phyloP scores from a whole-genome alignment of 2,888 invertebrate species.

The Apamea epomidion region DNA sequence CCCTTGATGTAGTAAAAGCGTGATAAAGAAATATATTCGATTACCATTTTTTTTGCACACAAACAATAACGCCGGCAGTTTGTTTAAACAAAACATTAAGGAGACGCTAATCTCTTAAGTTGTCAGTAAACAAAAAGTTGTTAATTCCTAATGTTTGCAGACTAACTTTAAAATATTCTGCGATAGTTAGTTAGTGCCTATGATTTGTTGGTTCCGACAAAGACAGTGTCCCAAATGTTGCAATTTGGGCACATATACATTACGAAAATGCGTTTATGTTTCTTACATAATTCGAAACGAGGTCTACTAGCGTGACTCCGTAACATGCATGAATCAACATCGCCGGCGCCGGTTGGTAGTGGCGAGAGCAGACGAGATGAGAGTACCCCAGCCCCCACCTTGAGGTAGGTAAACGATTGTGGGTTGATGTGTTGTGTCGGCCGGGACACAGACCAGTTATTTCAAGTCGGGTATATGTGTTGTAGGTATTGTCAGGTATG shows the following conservation, averaged over 20 bases:
- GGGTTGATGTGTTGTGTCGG: background rate
- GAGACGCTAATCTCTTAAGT: slow-evolving; percentile 24
- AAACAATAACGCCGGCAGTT: background rate
- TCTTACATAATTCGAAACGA: slow-evolving; percentile 68
- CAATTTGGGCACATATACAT: slow-evolving; percentile 65
- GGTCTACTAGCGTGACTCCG: slow-evolving; percentile 59
- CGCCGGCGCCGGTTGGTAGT: slow-evolving; percentile 18
- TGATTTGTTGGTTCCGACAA: slow-evolving; percentile 39
- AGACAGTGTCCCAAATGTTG: slow-evolving; percentile 65
- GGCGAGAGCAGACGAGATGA: slow-evolving; percentile 24
- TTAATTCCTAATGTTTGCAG: slow-evolving; percentile 24
- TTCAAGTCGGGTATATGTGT: background rate
- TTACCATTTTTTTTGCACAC: background rate
- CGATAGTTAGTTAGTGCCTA: slow-evolving; percentile 32
- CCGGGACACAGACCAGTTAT: background rate
- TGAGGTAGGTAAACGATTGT: background rate
- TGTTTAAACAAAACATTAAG: slow-evolving; percentile 22
- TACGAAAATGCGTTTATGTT: slow-evolving; percentile 68
- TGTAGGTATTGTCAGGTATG: background rate
- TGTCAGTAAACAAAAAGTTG: slow-evolving; percentile 28
- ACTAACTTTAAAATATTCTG: slow-evolving; percentile 9
- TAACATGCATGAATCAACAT: slow-evolving; percentile 61
- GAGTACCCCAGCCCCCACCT: background rate
- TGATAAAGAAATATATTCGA: background rate
- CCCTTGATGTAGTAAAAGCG: slow-evolving; percentile 12